These are phyloP conservation scores for Incurvaria masculella DNA, from an alignment of 2,888 invertebrate species.

Conservation along the genomic window DNA sequence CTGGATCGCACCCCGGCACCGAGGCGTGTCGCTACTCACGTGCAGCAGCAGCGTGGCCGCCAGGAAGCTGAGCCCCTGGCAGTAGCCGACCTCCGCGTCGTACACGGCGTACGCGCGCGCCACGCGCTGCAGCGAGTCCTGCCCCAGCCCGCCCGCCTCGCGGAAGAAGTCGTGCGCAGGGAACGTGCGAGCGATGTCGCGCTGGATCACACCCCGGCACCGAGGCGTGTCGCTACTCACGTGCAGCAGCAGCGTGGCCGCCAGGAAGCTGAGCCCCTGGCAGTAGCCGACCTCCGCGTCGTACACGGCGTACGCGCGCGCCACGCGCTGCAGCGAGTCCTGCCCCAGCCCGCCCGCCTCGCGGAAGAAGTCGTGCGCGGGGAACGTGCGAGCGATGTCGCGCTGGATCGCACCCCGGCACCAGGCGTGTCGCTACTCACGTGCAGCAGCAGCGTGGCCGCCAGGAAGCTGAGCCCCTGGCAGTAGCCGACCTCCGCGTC, in stretches of 20 bases:
- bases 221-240: too few species aligned
- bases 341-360: conserved; percentile 94
- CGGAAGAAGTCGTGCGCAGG: conserved; percentile 98
- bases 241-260: conserved; percentile 92
- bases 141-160: conserved; percentile 91
- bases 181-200: conserved; percentile 97
- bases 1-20: conserved; percentile 91
- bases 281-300: conserved; percentile 99
- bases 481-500: conserved; percentile 99
- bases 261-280: conserved; percentile 97
- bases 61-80: conserved; percentile 97
- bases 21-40: too few species aligned
- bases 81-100: conserved; percentile 97
- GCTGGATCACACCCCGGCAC: conserved; percentile 90
- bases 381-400: conserved; percentile 97
- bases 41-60: conserved; percentile 94
- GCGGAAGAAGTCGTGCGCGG: conserved; percentile 97
- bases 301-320: conserved; percentile 96
- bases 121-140: conserved; percentile 93
- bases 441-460: conserved; percentile 92
- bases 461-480: conserved; percentile 97
- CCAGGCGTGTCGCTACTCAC: conserved; percentile 88
- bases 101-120: conserved; percentile 97
- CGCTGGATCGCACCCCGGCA: conserved; percentile 91
- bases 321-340: conserved; percentile 92